Conservation (phyloP, 23 tunicate genomes). For the Ascidia mentula region DNA sequence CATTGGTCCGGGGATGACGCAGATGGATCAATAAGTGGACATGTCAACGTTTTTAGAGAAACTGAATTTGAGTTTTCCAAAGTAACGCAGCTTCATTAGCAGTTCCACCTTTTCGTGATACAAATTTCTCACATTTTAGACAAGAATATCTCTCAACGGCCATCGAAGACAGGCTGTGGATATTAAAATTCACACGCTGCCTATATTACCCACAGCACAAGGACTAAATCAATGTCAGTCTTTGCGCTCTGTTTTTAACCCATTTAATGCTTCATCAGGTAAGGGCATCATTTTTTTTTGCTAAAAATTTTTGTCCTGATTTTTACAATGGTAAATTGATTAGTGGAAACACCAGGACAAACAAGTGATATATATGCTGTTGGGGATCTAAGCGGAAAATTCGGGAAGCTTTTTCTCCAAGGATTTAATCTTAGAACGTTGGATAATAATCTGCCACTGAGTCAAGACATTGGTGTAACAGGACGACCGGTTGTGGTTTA, state of each 20-base stretch:
- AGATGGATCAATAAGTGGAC: conserved; percentile 60
- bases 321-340: too few relatives aligned
- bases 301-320: background rate
- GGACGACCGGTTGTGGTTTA: conserved; percentile 69
- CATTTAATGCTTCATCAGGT: background rate
- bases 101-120: background rate
- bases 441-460: conserved; percentile 60
- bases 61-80: conserved; percentile 50
- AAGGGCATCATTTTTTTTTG: background rate
- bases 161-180: background rate
- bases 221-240: background rate
- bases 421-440: background rate
- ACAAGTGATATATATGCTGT: conserved; percentile 53
- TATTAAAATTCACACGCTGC: background rate
- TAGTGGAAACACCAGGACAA: background rate
- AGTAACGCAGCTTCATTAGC: conserved; percentile 21
- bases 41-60: conserved; percentile 21
- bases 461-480: conserved; percentile 29
- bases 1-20: conserved; percentile 33
- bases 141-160: background rate
- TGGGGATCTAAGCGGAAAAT: conserved; percentile 71
- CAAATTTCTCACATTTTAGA: background rate
- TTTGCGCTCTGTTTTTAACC: background rate
- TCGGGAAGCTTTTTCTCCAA: background rate
- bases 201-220: background rate